Conservation (phyloP, 2,888 invertebrate species). For the Drosophila robusta region DNA sequence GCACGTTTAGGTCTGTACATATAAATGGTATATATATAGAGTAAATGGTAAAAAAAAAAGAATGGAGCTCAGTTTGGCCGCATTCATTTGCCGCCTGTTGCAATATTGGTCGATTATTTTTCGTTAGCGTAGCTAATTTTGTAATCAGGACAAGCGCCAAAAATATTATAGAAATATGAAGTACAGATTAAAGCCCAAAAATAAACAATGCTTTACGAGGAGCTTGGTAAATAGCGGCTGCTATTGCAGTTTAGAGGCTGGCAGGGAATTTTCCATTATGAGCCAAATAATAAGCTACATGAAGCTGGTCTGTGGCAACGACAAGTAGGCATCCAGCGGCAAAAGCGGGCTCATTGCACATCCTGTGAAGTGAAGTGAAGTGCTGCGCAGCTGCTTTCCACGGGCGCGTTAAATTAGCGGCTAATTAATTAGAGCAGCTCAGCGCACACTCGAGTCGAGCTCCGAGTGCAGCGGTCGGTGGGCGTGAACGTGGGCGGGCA, state of each 20-base stretch:
- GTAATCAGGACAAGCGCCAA: background rate
- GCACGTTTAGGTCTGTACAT: slow-evolving; percentile 24
- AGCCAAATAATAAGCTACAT: slow-evolving; percentile 31
- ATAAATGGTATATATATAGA: background rate
- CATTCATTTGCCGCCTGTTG: slow-evolving; percentile 43
- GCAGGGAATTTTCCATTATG: slow-evolving; percentile 14
- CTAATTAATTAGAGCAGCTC: slow-evolving; percentile 71
- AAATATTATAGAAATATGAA: background rate
- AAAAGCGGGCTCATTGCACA: slow-evolving; percentile 27
- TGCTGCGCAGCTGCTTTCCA: slow-evolving; percentile 45
- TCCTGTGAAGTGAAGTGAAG: slow-evolving; percentile 55
- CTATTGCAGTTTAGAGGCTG: slow-evolving; percentile 2
- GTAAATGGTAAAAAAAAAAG: no score
- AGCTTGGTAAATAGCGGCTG: background rate
- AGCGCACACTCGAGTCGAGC: slow-evolving; percentile 25
- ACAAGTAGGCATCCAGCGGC: background rate
- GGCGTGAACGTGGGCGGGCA: background rate
- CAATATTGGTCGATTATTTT: slow-evolving; percentile 16
- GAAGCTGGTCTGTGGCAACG: slow-evolving; percentile 12
- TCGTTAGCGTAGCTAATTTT: slow-evolving; percentile 3
- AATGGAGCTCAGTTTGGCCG: slow-evolving; percentile 8
- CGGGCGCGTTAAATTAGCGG: slow-evolving; percentile 76
- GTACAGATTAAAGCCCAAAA: background rate
- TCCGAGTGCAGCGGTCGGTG: slow-evolving; percentile 18
- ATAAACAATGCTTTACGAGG: background rate